Evolutionary conservation across 2,888 invertebrate species (phyloP).

Genomic region (Tetramorium bicarinatum): DNA sequence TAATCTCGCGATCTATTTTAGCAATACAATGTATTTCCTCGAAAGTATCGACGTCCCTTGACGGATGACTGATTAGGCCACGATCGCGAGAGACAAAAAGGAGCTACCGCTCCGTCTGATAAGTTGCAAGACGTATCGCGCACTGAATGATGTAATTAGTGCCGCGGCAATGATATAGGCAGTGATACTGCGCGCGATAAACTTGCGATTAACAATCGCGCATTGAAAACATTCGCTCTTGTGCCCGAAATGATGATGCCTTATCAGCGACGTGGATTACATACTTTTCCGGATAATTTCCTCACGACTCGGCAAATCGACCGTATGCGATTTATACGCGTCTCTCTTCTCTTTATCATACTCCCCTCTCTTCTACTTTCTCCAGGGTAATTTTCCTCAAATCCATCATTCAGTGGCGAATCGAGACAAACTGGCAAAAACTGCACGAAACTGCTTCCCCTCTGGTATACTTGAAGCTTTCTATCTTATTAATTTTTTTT

Average conservation of each 20-base stretch:
- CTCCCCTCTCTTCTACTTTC: neutral
- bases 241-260: neutral
- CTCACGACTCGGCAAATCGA: neutral
- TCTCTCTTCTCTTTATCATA: neutral
- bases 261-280: slow-evolving; percentile 13
- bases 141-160: slow-evolving; percentile 42
- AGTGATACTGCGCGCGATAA: slow-evolving; percentile 9
- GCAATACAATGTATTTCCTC: neutral
- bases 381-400: neutral
- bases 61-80: neutral
- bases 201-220: neutral
- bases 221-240: neutral
- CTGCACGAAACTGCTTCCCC: neutral
- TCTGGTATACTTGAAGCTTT: neutral
- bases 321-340: neutral
- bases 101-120: neutral
- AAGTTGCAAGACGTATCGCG: neutral
- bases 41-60: neutral
- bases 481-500: neutral
- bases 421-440: neutral
- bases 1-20: slow-evolving; percentile 31
- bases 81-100: slow-evolving; percentile 1
- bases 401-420: neutral
- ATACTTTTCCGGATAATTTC: slow-evolving; percentile 23
- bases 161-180: neutral